phyloP scores from a whole-genome alignment of 2,888 invertebrate species.

The Drosophila macrothrix region DNA sequence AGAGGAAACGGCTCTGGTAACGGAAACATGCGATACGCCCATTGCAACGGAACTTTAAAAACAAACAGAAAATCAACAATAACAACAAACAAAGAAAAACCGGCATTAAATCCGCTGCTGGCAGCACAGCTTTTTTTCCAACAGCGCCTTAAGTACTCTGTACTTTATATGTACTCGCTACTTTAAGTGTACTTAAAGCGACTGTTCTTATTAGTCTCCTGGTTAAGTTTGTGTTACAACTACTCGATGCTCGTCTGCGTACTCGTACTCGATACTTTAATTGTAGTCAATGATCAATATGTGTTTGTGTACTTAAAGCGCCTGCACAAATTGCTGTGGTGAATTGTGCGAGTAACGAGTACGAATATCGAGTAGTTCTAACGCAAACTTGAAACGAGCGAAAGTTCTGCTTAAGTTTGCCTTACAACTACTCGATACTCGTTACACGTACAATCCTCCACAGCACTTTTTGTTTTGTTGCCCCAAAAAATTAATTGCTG shows the following conservation, averaged over 20 bases:
- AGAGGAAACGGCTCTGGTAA: conserved; percentile 12
- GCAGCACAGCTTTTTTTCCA: conserved; percentile 36
- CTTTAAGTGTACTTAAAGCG: conserved; percentile 49
- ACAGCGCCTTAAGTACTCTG: conserved; percentile 53
- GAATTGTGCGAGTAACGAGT: neutral
- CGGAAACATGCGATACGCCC: conserved; percentile 9
- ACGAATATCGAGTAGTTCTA: neutral
- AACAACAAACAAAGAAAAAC: conserved; percentile 9
- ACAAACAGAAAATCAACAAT: conserved; percentile 3
- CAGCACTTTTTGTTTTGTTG: conserved; percentile 39
- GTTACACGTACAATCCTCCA: conserved; percentile 61
- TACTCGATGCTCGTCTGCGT: neutral
- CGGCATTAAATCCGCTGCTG: conserved; percentile 60
- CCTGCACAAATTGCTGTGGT: conserved; percentile 29
- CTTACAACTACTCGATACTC: conserved; percentile 11
- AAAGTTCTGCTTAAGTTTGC: conserved; percentile 55
- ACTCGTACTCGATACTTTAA: neutral
- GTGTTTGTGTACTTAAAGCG: conserved; percentile 16
- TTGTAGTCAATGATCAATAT: neutral
- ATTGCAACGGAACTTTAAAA: conserved; percentile 24
- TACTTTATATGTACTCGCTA: conserved; percentile 28
- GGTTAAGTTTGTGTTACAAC: conserved; percentile 3
- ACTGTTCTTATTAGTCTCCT: conserved; percentile 1
- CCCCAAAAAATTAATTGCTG: conserved; percentile 4
- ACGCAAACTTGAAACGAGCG: neutral